Evolutionary conservation across 2,797 vertebrate species (phyloP), one percentile per base, ranked within the genome.

Genomic region (Artibeus jamaicensis): DNA sequence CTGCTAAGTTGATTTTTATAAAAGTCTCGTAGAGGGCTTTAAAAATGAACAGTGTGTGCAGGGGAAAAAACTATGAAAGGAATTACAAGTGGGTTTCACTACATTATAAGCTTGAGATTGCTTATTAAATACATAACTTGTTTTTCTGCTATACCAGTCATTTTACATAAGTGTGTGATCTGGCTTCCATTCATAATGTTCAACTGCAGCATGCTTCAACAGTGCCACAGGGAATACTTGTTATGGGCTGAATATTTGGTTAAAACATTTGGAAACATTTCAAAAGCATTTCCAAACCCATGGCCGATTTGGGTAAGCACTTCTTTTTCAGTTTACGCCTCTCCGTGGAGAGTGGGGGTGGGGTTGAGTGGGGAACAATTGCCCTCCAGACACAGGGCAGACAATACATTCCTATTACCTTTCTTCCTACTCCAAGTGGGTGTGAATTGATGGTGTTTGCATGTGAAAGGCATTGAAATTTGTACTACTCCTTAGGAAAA

Each of bases 91-190:
- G 62, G 18, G 81, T 96, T 89, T 96, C 89, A 94, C 89, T 96
- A 83, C 73, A 96, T 97, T 97, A 94, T 34, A 97, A 96, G 76
- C 89, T 96, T 92, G 96, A 96, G 93, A 97, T 95, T 97, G 96
- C 89, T 97, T 97, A 97, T 97, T 98, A 98, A 98, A 95, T 94
- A 95, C 93, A 90, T 95, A 96, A 96, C 96, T 97, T 97, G 97
- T 96, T 96, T 97, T 97, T 96, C 96, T 97, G 92, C 94, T 96
- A 92, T 94, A 93, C 86, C 48, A 97, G 94, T 94, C 89, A 97
- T 97, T 97, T 97, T 97, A 97, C 96, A 95, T 95, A 96, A 97
- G 81, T 95, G 89, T 96, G 91, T 90, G 94, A 96, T 96, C 97
- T 96, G 96, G 95, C 96, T 96, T 87, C 91, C 84, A 96, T 97